phyloP scores from a whole-genome alignment of 2,797 vertebrate genomes.

The Jordanella pulchra region DNA sequence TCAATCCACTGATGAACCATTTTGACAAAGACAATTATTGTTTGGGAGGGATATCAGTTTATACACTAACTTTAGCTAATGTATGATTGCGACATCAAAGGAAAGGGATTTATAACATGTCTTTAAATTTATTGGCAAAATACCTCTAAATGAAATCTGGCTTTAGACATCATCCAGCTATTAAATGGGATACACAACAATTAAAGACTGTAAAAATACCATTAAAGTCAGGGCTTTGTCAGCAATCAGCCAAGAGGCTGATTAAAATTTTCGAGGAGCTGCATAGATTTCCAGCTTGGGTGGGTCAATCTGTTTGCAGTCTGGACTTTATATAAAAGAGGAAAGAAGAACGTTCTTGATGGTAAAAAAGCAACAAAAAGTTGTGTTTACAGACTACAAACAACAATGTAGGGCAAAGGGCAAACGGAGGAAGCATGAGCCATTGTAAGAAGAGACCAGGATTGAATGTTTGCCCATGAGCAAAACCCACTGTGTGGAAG shows the following conservation, averaged over 20 bases:
- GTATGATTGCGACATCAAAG: not conserved
- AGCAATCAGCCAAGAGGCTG: not conserved
- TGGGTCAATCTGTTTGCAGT: not conserved
- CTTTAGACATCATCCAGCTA: not conserved
- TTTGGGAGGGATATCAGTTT: not conserved
- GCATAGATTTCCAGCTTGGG: not conserved
- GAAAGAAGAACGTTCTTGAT: not conserved
- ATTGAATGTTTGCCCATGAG: not conserved
- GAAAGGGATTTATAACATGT: not conserved
- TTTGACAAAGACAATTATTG: not conserved
- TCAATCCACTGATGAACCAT: not conserved
- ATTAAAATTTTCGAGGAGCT: not conserved
- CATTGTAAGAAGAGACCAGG: not conserved
- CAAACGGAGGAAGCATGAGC: not conserved
- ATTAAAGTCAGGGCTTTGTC: not conserved
- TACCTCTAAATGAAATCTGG: not conserved
- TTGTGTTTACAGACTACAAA: not conserved
- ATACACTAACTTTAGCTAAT: not conserved
- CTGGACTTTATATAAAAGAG: not conserved
- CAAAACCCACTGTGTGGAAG: too few relatives aligned
- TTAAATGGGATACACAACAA: not conserved
- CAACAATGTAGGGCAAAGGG: not conserved
- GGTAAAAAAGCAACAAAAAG: not conserved
- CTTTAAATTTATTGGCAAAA: not conserved
- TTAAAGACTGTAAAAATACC: not conserved